These are phyloP conservation scores for Porites divaricata DNA, from an alignment of 92 coral and sea anemone species.

Conservation along the genomic window DNA sequence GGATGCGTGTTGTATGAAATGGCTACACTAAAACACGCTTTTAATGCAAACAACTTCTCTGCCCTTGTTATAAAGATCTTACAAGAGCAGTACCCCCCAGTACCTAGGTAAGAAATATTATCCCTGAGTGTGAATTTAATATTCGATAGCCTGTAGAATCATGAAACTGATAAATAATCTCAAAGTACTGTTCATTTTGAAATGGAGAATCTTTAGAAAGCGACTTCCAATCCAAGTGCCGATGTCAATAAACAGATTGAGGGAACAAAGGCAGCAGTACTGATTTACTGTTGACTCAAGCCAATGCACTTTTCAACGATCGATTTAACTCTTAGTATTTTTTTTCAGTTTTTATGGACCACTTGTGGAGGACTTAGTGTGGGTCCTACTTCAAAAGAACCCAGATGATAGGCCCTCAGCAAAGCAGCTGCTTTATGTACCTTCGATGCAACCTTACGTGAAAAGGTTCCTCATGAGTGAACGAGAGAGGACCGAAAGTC, in stretches of 20 bases:
- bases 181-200: too few species aligned
- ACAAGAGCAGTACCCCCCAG: conserved; percentile 81
- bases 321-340: not conserved
- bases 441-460: conserved; percentile 87
- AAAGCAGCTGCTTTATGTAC: conserved; percentile 92
- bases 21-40: conserved; percentile 84
- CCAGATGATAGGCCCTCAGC: conserved; percentile 97
- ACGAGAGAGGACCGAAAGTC: conserved; percentile 63
- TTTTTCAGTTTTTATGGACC: conserved; percentile 79
- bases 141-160: too few species aligned
- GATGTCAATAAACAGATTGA: too few species aligned
- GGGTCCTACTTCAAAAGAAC: conserved; percentile 79
- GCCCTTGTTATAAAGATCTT: conserved; percentile 86
- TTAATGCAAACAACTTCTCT: conserved; percentile 86
- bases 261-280: too few species aligned
- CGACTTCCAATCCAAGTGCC: too few species aligned
- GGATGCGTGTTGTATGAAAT: conserved; percentile 97
- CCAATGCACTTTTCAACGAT: not conserved
- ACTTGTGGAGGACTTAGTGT: conserved; percentile 83
- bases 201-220: too few species aligned
- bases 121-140: not conserved
- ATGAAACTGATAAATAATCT: too few species aligned
- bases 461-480: conserved; percentile 59
- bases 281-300: too few species aligned
- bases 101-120: conserved; percentile 66